phyloP scores from a whole-genome alignment of 2,797 vertebrate species.

The Merluccius polli region DNA sequence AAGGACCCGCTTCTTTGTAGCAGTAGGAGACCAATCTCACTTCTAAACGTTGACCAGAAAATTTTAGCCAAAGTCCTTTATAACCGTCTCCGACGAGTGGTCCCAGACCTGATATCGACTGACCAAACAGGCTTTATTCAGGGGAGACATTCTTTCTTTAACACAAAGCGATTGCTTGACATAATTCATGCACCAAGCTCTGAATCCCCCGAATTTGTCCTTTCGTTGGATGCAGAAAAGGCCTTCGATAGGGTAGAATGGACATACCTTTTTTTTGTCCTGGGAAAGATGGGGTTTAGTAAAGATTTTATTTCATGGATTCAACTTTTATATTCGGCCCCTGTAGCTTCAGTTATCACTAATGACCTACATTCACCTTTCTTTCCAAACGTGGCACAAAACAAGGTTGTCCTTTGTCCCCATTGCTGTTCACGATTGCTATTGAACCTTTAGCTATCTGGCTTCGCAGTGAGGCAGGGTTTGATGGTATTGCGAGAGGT shows the following conservation, averaged over 20 bases:
- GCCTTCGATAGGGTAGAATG: not conserved
- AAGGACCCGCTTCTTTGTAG: not conserved
- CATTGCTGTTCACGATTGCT: not conserved
- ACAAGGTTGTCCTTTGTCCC: constrained; percentile 4
- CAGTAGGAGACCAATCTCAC: no score
- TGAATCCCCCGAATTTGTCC: not conserved
- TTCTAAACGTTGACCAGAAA: no score
- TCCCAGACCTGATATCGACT: constrained; percentile 8
- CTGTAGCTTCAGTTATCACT: constrained; percentile 9
- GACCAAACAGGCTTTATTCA: constrained; percentile 15
- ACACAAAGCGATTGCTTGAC: not conserved
- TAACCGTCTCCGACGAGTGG: not conserved
- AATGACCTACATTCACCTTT: constrained; percentile 7
- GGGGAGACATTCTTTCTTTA: constrained; percentile 4
- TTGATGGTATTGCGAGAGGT: not conserved
- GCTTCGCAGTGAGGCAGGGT: not conserved
- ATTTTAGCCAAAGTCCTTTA: no score
- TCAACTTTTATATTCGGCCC: constrained; percentile 13
- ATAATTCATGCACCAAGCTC: constrained; percentile 8
- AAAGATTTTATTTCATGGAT: constrained; percentile 10
- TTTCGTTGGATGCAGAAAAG: not conserved
- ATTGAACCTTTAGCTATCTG: constrained; percentile 3
- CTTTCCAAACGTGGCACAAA: constrained; percentile 4
- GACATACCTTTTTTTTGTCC: not conserved
- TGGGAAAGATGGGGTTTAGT: constrained; percentile 9